A percentile compares a stretch with the other conserved stretches of the same genome.
Conservation (phyloP, 2,888 invertebrate species). For the Agonopterix arenella region DNA sequence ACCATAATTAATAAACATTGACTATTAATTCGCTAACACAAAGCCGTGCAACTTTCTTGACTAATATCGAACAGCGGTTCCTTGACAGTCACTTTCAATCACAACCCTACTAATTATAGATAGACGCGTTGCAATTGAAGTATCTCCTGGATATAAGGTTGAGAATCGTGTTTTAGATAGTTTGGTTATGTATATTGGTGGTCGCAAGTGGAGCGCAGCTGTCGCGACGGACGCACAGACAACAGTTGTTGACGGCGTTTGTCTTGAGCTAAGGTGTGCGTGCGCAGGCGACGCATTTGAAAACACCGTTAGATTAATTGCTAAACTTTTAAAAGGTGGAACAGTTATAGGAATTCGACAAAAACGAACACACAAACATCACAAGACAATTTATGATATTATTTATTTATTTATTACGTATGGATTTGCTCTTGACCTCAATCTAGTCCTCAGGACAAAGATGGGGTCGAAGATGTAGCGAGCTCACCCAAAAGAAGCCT, state of each 20-base stretch:
- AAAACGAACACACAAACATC: too few relatives aligned
- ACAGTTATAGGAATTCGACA: too few relatives aligned
- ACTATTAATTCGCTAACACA: slow-evolving; percentile 48
- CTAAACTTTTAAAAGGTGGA: slow-evolving; percentile 17
- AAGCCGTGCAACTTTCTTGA: slow-evolving; percentile 50
- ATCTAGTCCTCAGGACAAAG: too few relatives aligned
- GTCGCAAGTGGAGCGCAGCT: slow-evolving; percentile 66
- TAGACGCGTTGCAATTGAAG: slow-evolving; percentile 15
- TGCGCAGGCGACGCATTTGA: slow-evolving; percentile 40
- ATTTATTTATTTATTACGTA: too few relatives aligned
- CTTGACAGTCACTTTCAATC: slow-evolving; percentile 55
- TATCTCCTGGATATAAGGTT: slow-evolving; percentile 29
- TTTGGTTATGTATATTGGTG: slow-evolving; percentile 11
- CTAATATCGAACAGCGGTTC: slow-evolving; percentile 53
- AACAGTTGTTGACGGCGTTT: slow-evolving; percentile 69
- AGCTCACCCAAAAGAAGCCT: too few relatives aligned
- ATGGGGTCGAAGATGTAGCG: too few relatives aligned
- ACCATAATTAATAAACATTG: slow-evolving; percentile 42
- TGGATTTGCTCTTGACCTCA: too few relatives aligned
- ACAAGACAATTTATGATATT: too few relatives aligned
- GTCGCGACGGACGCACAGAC: slow-evolving; percentile 68
- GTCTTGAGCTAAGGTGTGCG: slow-evolving; percentile 42
- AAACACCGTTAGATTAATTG: slow-evolving; percentile 48
- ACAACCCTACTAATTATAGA: slow-evolving; percentile 29
- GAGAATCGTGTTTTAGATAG: slow-evolving; percentile 20